Percentiles rank a stretch among this genome's conserved stretches.
Conservation (phyloP, 2,888 invertebrate species). For the Tinea semifulvella region DNA sequence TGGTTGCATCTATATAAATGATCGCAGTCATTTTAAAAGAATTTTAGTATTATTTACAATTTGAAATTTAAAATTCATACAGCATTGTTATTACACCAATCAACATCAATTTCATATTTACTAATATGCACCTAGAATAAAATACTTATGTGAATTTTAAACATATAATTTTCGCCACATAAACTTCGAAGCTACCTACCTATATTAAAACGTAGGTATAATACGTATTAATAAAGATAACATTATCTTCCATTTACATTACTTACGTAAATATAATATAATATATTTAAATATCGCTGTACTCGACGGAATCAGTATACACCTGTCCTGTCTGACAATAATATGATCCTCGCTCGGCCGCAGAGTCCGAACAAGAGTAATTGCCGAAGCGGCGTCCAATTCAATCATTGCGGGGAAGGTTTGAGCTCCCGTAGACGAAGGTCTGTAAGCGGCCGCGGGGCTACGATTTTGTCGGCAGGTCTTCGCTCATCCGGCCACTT, state of each 20-base stretch:
- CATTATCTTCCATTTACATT: background rate
- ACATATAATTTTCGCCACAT: slow-evolving; percentile 3
- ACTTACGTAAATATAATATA: background rate
- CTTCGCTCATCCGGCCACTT: slow-evolving; percentile 38
- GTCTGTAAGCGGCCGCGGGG: slow-evolving; percentile 26
- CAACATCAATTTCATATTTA: background rate
- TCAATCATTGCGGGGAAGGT: slow-evolving; percentile 42
- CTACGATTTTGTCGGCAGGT: background rate
- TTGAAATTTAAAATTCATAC: too few species aligned
- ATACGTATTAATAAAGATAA: background rate
- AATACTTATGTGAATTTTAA: background rate
- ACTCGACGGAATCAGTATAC: slow-evolving; percentile 1
- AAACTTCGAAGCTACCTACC: too few species aligned
- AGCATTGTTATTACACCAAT: background rate
- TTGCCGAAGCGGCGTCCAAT: background rate
- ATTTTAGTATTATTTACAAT: too few species aligned
- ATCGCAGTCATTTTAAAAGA: too few species aligned
- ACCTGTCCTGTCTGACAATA: background rate
- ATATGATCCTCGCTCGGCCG: slow-evolving; percentile 1
- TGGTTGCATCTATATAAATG: background rate
- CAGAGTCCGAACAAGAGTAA: background rate
- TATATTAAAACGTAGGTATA: background rate
- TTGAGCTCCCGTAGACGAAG: slow-evolving; percentile 45
- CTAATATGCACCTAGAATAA: background rate
- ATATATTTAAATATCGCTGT: slow-evolving; percentile 7